Conservation (phyloP, 1,140 invertebrate species). For the Hycleus cichorii region DNA sequence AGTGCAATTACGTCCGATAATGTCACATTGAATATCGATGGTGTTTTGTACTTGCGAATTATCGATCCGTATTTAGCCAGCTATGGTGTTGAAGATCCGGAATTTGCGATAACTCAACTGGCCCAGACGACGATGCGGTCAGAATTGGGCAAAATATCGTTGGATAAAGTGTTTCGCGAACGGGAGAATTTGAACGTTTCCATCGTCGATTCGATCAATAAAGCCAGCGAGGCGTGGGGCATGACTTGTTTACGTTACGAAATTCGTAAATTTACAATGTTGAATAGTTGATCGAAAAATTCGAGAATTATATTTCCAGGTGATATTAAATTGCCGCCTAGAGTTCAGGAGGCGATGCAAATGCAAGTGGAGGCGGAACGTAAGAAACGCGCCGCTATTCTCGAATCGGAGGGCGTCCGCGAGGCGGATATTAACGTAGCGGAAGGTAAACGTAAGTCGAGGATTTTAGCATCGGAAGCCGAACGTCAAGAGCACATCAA, state of each 20-base stretch:
- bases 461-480: constrained; percentile 89
- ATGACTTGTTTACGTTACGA: constrained; percentile 96
- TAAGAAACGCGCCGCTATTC: constrained; percentile 90
- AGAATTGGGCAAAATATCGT: constrained; percentile 94
- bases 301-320: constrained; percentile 47
- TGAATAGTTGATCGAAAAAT: background rate
- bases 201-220: constrained; percentile 96
- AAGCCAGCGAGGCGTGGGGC: constrained; percentile 96
- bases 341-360: constrained; percentile 99
- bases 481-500: constrained; percentile 83
- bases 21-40: constrained; percentile 94
- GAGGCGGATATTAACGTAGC: constrained; percentile 97
- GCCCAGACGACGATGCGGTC: constrained; percentile 99
- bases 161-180: constrained; percentile 96
- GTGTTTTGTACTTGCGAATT: constrained; percentile 92
- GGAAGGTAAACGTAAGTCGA: constrained; percentile 85
- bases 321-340: constrained; percentile 84
- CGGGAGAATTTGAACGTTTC: constrained; percentile 91
- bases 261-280: constrained; percentile 69
- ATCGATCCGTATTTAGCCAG: constrained; percentile 90
- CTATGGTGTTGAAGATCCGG: constrained; percentile 98
- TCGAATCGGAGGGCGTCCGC: constrained; percentile 92
- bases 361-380: constrained; percentile 98
- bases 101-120: constrained; percentile 97
- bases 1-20: constrained; percentile 97